phyloP scores from a whole-genome alignment of 2,113 vertebrate genomes.

The Phaetusa simplex region DNA sequence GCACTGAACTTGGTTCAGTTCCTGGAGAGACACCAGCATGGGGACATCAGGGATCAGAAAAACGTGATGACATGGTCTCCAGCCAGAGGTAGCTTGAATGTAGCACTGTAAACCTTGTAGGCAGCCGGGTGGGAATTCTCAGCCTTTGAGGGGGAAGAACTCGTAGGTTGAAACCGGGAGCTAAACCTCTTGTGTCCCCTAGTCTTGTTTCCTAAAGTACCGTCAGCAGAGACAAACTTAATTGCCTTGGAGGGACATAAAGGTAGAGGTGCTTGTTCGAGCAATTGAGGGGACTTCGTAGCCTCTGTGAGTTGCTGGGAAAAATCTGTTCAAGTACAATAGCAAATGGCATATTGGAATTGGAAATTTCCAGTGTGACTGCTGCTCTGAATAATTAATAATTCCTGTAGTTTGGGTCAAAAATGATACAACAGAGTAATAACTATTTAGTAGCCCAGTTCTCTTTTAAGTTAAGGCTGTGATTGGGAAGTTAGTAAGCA shows the following conservation, averaged over 20 bases:
- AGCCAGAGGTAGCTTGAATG: not conserved
- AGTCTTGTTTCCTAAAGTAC: not conserved
- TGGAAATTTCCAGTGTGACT: not conserved
- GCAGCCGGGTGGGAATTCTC: not conserved
- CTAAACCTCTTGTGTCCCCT: not conserved
- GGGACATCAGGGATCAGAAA: not conserved
- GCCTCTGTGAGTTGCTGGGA: not conserved
- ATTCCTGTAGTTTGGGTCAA: not conserved
- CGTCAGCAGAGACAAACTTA: not conserved
- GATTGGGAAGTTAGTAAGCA: not conserved
- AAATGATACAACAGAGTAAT: not conserved
- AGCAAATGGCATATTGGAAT: not conserved
- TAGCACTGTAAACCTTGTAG: not conserved
- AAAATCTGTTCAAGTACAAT: not conserved
- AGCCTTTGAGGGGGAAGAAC: not conserved
- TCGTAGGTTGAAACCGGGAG: fast-evolving
- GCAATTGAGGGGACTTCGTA: not conserved
- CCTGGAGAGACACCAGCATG: not conserved
- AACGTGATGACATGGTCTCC: not conserved
- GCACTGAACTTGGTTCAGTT: not conserved
- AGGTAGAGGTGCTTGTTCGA: not conserved
- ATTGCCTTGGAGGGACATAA: not conserved
- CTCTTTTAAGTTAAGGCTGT: not conserved
- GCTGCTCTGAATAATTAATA: not conserved
- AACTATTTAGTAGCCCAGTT: not conserved